phyloP scores from a whole-genome alignment of 2,113 vertebrate species.

The Campylomormyrus tamandua region DNA sequence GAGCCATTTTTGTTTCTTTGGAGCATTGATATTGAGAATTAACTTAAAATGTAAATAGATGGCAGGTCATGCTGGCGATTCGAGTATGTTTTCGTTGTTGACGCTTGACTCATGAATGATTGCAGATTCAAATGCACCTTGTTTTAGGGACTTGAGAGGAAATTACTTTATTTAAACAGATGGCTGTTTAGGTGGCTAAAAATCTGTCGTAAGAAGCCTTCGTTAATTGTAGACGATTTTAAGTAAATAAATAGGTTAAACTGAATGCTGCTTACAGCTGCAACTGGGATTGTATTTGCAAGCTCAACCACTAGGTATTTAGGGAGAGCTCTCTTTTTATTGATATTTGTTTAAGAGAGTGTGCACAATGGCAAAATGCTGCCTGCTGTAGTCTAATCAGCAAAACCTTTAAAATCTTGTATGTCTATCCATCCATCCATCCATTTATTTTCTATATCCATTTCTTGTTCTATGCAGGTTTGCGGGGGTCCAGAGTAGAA shows the following conservation, averaged over 20 bases:
- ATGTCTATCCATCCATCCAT: background rate
- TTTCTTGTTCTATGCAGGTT: background rate
- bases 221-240: background rate
- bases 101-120: background rate
- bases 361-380: background rate
- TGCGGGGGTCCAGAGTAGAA: background rate
- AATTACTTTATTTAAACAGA: background rate
- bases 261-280: background rate
- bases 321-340: background rate
- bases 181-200: background rate
- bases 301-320: background rate
- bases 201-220: background rate
- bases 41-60: background rate
- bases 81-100: background rate
- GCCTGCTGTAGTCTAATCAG: background rate
- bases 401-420: background rate
- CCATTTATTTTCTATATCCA: background rate
- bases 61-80: background rate
- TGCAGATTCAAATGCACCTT: background rate
- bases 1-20: conserved; percentile 16
- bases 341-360: background rate
- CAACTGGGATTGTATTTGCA: background rate
- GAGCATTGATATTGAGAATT: background rate
- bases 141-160: background rate
- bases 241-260: background rate